Evolutionary conservation across 2,888 invertebrate species (phyloP).

Genomic region (Eilema depressum): DNA sequence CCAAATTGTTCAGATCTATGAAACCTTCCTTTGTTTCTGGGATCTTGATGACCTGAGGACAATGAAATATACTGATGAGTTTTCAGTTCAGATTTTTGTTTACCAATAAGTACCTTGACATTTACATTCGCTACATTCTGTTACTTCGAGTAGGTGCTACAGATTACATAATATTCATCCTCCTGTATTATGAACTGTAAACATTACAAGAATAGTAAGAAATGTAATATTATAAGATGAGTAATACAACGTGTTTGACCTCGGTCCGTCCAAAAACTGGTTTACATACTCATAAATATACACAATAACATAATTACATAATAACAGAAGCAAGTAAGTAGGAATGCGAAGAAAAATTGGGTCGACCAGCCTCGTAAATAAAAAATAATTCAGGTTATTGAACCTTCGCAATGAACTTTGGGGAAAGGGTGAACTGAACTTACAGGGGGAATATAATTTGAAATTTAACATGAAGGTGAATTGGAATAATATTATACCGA

Average conservation of each 20-base stretch:
- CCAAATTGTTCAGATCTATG: conserved; percentile 92
- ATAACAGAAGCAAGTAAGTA: conserved; percentile 9
- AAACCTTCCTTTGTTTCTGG: conserved; percentile 93
- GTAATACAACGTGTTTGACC: neutral
- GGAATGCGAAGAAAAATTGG: conserved; percentile 16
- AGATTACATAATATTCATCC: too few species aligned
- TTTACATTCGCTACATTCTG: too few species aligned
- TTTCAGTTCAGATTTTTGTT: neutral
- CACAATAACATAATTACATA: conserved; percentile 14
- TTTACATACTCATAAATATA: neutral
- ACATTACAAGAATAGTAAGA: neutral
- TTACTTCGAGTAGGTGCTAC: too few species aligned
- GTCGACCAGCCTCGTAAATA: conserved; percentile 19
- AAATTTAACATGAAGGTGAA: neutral
- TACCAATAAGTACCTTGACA: neutral
- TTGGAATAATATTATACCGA: neutral
- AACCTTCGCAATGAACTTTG: conserved; percentile 18
- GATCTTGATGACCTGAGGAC: conserved; percentile 91
- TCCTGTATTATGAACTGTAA: neutral
- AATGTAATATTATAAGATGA: neutral
- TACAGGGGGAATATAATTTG: neutral
- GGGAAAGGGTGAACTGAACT: neutral
- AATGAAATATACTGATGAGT: neutral
- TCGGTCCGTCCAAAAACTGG: conserved; percentile 2
- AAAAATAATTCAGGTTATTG: conserved; percentile 16